Evolutionary conservation across 2,797 vertebrate genomes (phyloP).

Genomic region (Linurgus olivaceus): DNA sequence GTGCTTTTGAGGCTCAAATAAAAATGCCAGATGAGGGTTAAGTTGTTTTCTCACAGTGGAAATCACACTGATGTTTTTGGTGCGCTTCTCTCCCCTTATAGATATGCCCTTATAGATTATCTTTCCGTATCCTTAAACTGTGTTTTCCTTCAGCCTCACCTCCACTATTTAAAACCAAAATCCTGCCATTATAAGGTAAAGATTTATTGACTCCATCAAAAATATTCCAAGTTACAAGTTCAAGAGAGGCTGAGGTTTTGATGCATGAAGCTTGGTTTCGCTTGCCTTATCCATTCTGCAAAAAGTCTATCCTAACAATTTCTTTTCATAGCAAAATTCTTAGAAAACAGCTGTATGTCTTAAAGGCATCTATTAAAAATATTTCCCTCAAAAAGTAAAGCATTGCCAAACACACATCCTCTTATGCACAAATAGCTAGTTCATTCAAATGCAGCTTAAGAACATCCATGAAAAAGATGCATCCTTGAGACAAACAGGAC

Average conservation of each 20-base stretch:
- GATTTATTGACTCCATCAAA: conserved; percentile 10
- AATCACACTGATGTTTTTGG: neutral
- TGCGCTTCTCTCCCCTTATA: neutral
- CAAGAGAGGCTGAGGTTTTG: neutral
- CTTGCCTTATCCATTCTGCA: neutral
- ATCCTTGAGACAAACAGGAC: neutral
- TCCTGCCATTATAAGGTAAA: neutral
- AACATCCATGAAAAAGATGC: neutral
- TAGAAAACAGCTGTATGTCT: conserved; percentile 3
- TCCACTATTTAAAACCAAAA: neutral
- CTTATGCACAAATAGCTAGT: neutral
- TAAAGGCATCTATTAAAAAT: neutral
- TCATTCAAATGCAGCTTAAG: neutral
- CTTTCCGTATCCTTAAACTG: neutral
- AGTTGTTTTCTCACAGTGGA: neutral
- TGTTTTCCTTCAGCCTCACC: neutral
- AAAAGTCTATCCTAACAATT: neutral
- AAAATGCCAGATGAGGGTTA: neutral
- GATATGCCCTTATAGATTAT: neutral
- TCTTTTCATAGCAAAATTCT: neutral
- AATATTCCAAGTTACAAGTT: conserved; percentile 5
- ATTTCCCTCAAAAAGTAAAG: neutral
- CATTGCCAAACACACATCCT: neutral
- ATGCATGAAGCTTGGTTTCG: neutral
- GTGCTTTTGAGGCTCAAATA: neutral